Evolutionary conservation across 2,888 invertebrate species (phyloP), one percentile per base, ranked within the genome.

Genomic region (Anodontia alba): DNA sequence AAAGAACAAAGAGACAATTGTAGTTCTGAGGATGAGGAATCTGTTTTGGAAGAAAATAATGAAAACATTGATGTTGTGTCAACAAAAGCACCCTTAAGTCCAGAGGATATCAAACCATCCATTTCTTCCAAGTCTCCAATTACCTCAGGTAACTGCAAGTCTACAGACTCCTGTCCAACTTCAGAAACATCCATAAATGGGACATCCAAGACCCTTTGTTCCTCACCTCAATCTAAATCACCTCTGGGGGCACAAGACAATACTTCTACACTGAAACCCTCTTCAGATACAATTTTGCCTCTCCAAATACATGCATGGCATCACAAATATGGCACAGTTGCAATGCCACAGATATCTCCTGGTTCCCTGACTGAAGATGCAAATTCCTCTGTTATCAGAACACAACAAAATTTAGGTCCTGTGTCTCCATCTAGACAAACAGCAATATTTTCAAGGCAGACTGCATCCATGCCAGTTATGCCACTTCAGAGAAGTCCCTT

Each of bases 391-490:
- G 26, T 29, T 29, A 20, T 57, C 7, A 57, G 57, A n/a, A 51
- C 26, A 51, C 10, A 46, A 33, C 23, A 33, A 1, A 29, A n/a
- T n/a, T 10, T 20, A 38, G 57, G 38, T 1, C 15, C 68, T n/a
- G 23, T 33, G 7, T 49, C 49, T 33, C 46, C 46, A 7, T 20
- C 70, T 7, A 51, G 62, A 54, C 51, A 79, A 71, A 66, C 79
- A 71, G 49, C 70, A 72, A 33, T 62, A 8, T 62, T 62, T 62
- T 20, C 69, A 29, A 46, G 29, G 26, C 43, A 31, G 17, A 26
- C 29, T 43, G 46, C 17, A 29, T 15, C 49, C 26, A 43, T 70
- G 17, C 31, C 43, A 33, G 23, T 29, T 20, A 2, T 20, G 15
- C 5, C 49, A 10, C 70, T 49, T n/a, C 17, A 62, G 2, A 54